Evolutionary conservation across 2,113 vertebrate genomes (phyloP).

Genomic region (Thryonomys swinderianus): DNA sequence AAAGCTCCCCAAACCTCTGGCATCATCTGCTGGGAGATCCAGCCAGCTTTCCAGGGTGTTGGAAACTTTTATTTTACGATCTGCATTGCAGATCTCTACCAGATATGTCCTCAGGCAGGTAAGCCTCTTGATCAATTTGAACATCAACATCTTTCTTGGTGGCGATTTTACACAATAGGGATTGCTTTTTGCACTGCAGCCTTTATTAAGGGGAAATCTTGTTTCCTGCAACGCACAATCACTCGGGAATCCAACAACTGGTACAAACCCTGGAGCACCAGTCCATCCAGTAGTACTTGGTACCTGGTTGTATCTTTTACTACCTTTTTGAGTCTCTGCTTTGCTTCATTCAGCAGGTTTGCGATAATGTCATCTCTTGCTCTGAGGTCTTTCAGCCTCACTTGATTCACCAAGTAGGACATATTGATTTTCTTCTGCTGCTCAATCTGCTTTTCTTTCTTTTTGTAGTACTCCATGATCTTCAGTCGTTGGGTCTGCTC

Average conservation of each 20-base stretch:
- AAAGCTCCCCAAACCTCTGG: conserved; percentile 94
- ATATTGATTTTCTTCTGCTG: too few species aligned
- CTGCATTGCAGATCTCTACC: conserved; percentile 93
- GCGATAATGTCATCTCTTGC: conserved; percentile 95
- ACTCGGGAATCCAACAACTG: conserved; percentile 92
- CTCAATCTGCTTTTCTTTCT: too few species aligned
- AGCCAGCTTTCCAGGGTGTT: conserved; percentile 98
- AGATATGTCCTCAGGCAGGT: conserved; percentile 94
- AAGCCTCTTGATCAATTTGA: conserved; percentile 94
- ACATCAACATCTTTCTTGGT: conserved; percentile 94
- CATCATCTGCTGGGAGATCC: conserved; percentile 99
- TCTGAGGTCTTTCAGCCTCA: too few species aligned
- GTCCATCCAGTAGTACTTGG: conserved; percentile 90
- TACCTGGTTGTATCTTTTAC: conserved; percentile 93
- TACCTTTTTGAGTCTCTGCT: conserved; percentile 90
- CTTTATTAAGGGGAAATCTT: conserved; percentile 92
- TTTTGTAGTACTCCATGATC: too few species aligned
- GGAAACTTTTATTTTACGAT: conserved; percentile 97
- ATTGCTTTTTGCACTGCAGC: conserved; percentile 94
- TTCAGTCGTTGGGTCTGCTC: too few species aligned
- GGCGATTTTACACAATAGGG: conserved; percentile 92
- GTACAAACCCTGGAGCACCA: conserved; percentile 95
- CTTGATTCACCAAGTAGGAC: too few species aligned
- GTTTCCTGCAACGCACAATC: conserved; percentile 87
- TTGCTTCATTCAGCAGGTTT: conserved; percentile 92